These are phyloP conservation scores for Pachymerium ferrugineum DNA, from an alignment of 2,888 invertebrate genomes.

Conservation along the genomic window DNA sequence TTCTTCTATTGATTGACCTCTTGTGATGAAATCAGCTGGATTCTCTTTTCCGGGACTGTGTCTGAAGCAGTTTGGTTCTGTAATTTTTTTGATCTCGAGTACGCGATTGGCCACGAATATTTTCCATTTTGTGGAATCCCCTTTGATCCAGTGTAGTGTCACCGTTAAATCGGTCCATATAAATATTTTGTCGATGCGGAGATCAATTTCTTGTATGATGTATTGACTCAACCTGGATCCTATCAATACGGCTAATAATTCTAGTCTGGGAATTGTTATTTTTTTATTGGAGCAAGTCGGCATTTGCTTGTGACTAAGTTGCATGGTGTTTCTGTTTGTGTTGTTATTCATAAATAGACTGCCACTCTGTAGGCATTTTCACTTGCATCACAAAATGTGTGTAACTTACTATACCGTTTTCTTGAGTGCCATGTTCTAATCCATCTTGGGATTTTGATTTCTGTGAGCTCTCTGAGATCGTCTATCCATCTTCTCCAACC, in stretches of 20 bases:
- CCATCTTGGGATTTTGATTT: neutral
- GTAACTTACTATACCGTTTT: neutral
- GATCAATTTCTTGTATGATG: neutral
- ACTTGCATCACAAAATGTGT: slow-evolving; percentile 23
- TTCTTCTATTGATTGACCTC: neutral
- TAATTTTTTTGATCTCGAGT: neutral
- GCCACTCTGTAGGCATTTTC: slow-evolving; percentile 16
- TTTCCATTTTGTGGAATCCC: slow-evolving; percentile 27
- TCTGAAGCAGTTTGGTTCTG: neutral
- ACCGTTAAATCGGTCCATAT: neutral
- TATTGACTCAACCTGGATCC: neutral
- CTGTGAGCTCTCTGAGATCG: neutral
- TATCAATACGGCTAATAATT: neutral
- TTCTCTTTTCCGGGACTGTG: slow-evolving; percentile 17
- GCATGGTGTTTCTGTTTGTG: neutral
- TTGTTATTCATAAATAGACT: neutral
- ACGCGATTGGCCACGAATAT: slow-evolving; percentile 29
- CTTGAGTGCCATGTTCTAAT: neutral
- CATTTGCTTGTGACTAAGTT: neutral
- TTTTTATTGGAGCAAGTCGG: neutral
- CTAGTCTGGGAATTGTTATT: slow-evolving; percentile 24
- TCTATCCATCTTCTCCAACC: neutral
- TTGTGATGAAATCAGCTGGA: slow-evolving; percentile 28
- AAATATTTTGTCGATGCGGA: neutral
- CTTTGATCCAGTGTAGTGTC: neutral